These are phyloP conservation scores for Petrophora chlorosata DNA, from an alignment of 2,888 invertebrate genomes.

Conservation along the genomic window DNA sequence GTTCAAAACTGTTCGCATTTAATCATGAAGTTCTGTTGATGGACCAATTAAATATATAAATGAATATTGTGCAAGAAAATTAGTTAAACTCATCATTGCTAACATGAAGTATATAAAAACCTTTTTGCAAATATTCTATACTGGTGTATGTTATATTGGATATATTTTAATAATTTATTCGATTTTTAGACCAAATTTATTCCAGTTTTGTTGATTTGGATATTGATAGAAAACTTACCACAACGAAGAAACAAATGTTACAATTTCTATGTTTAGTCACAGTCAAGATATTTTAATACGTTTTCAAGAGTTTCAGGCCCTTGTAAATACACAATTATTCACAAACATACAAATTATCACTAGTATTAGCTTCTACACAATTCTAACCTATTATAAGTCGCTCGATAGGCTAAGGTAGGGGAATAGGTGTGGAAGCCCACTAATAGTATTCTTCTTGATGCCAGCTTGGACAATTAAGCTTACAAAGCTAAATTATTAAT, in stretches of 20 bases:
- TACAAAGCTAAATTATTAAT: conserved; percentile 21
- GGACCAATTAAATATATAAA: no score
- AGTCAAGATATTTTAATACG: not conserved
- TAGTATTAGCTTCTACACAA: conserved; percentile 13
- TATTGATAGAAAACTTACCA: conserved; percentile 3
- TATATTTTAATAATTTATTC: not conserved
- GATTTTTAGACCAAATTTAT: not conserved
- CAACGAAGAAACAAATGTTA: not conserved
- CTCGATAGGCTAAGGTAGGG: conserved; percentile 54
- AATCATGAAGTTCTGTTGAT: no score
- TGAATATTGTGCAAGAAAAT: no score
- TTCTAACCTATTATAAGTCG: conserved; percentile 66
- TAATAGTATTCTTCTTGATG: conserved; percentile 66
- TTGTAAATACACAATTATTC: conserved; percentile 14
- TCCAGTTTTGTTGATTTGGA: not conserved
- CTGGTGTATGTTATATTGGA: not conserved
- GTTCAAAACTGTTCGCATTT: no score
- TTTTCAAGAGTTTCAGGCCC: not conserved
- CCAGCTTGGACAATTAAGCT: conserved; percentile 65
- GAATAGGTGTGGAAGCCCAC: conserved; percentile 67
- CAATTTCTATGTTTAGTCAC: conserved; percentile 3
- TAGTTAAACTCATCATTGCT: no score
- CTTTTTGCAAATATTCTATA: no score
- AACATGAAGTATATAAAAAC: no score
- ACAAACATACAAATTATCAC: conserved; percentile 13